Percentiles rank a stretch among this genome's conserved stretches.
These are phyloP conservation scores for Leptinotarsa undecemlineata DNA, from an alignment of 1,140 invertebrate genomes.

Conservation along the genomic window DNA sequence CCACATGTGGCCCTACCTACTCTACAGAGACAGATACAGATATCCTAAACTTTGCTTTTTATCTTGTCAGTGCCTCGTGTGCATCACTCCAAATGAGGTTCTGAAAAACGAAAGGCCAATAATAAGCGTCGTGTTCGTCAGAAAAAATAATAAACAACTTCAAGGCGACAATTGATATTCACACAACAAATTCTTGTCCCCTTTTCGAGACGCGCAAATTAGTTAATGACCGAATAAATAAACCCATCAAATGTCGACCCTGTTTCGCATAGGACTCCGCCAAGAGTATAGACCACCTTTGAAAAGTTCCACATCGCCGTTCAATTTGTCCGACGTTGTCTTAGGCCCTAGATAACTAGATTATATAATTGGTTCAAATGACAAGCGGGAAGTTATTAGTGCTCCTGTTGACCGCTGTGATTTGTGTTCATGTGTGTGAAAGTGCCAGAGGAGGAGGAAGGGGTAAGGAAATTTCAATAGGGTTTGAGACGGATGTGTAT, in stretches of 20 bases:
- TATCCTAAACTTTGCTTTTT: no score
- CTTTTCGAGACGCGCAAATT: conserved; percentile 19
- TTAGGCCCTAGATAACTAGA: not conserved
- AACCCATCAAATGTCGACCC: conserved; percentile 24
- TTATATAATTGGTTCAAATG: conserved; percentile 16
- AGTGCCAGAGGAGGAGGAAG: conserved; percentile 31
- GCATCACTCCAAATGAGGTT: no score
- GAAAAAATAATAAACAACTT: not conserved
- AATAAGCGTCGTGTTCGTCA: no score
- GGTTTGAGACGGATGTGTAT: not conserved
- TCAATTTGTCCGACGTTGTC: conserved; percentile 2
- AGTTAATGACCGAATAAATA: conserved; percentile 21
- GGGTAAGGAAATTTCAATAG: conserved; percentile 12
- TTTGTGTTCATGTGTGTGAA: conserved; percentile 20
- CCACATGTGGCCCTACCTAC: no score
- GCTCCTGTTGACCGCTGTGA: conserved; percentile 9
- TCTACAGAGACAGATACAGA: no score
- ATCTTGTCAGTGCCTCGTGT: no score
- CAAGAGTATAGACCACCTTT: conserved; percentile 2
- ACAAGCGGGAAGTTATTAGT: conserved; percentile 10
- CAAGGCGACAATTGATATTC: not conserved
- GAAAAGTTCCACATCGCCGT: conserved; percentile 7
- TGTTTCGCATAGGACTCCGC: not conserved
- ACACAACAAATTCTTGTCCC: conserved; percentile 18
- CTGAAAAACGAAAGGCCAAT: no score